Evolutionary conservation across 2,113 vertebrate species (phyloP).

Genomic region (Spheniscus mendiculus): DNA sequence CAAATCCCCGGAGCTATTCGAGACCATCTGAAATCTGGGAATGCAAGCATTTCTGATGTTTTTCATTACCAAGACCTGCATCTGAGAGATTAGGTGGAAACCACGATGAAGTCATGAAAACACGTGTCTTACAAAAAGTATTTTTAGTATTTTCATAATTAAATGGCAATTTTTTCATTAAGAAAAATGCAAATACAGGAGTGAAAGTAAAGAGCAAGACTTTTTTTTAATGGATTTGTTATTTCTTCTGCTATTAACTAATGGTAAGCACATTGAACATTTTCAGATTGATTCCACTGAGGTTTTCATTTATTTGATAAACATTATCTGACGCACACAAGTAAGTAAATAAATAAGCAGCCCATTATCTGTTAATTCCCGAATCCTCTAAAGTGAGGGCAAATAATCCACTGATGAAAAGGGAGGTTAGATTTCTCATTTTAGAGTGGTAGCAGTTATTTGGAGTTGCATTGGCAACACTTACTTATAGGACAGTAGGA

Average conservation of each 20-base stretch:
- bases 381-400: background rate
- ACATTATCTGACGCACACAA: background rate
- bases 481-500: background rate
- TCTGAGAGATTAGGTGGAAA: background rate
- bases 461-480: background rate
- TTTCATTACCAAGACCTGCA: background rate
- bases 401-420: background rate
- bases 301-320: background rate
- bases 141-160: background rate
- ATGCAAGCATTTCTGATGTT: accelerated
- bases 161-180: background rate
- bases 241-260: background rate
- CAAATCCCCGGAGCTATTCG: accelerated
- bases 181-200: background rate
- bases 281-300: background rate
- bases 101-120: background rate
- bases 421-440: background rate
- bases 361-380: background rate
- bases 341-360: background rate
- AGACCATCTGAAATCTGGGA: accelerated
- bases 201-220: background rate
- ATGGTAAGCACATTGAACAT: background rate
- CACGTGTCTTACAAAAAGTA: accelerated
- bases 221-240: background rate
- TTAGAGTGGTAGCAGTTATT: background rate